Conservation (phyloP, 2,888 invertebrate genomes). For the Coleophora flavipennella region DNA sequence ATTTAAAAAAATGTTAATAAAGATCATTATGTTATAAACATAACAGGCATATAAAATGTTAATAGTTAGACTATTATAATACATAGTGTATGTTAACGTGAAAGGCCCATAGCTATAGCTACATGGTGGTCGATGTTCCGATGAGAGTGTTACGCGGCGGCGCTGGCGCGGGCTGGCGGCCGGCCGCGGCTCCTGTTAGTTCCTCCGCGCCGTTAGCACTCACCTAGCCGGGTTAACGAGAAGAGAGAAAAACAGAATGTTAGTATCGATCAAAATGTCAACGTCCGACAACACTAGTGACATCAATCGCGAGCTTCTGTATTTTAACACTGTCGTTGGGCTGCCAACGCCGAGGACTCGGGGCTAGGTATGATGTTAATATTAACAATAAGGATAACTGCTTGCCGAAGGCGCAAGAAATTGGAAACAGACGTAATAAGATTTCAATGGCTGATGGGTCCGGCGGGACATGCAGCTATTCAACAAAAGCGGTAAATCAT, state of each 20-base stretch:
- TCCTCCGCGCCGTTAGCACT: conserved; percentile 80
- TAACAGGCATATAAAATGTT: conserved; percentile 72
- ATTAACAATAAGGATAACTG: background rate
- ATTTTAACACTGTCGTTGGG: conserved; percentile 38
- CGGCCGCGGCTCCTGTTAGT: conserved; percentile 63
- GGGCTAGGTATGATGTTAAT: conserved; percentile 1
- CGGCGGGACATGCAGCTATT: conserved; percentile 47
- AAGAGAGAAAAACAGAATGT: conserved; percentile 81
- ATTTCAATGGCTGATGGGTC: background rate
- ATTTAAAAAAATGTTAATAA: conserved; percentile 64
- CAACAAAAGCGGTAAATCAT: conserved; percentile 57
- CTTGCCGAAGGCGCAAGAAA: background rate
- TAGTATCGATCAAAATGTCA: conserved; percentile 74
- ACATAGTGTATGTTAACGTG: conserved; percentile 71
- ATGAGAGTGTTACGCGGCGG: conserved; percentile 63
- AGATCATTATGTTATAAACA: conserved; percentile 71
- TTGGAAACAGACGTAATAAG: background rate
- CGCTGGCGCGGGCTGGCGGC: conserved; percentile 36
- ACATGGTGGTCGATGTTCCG: conserved; percentile 71
- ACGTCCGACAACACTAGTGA: conserved; percentile 61
- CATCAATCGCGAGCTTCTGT: conserved; percentile 45
- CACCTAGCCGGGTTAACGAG: conserved; percentile 84
- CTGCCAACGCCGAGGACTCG: conserved; percentile 24
- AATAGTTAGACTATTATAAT: conserved; percentile 73
- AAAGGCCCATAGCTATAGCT: conserved; percentile 71